Evolutionary conservation across 1,140 invertebrate genomes (phyloP), one percentile per base, ranked within the genome.

Genomic region (Neuroterus valhalla): DNA sequence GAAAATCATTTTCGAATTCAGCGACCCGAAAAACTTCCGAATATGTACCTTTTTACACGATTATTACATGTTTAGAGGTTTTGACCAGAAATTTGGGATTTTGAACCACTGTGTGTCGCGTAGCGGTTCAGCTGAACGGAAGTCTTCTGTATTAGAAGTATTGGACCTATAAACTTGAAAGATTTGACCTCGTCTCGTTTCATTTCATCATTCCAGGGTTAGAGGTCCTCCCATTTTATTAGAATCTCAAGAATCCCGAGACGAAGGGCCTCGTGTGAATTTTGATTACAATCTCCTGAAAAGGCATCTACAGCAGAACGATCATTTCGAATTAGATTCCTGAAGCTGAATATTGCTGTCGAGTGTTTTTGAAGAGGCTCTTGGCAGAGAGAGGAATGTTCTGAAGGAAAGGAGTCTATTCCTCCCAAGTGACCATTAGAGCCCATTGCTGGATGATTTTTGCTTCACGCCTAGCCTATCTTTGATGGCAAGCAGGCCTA

Each of bases 391-490:
- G 48, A 50, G 48, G 21, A 50, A 50, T 10, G 48, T 8, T 50
- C 46, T 48, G 8, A 50, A 17, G 48, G 19, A 50, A 17, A 50
- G 21, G n/a, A 50, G 17, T 12, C n/a, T 21, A 17, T 2, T 19
- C 17, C 48, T 10, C n/a, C 48, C 17, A 50, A 50, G 17, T 50
- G 4, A 50, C 48, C 2, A 50, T 50, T 50, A 50, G 48, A 8
- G 17, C 2, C 46, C 46, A 19, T 48, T 48, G 46, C n/a, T 1
- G 17, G 19, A 11, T 21, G 19, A 50, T 17, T 50, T 21, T 21
- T 50, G 48, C 21, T 50, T 50, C 48, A 50, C 48, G 48, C 48
- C 48, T 50, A 21, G 21, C 8, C 21, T 50, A 50, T 50, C 19
- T 50, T 50, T 17, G 12, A n/a, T 17, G 3, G 48, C 48, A 50